Evolutionary conservation across 2,797 vertebrate species (phyloP), one percentile per base, ranked within the genome.

Genomic region (Coranthus polyacanthus): DNA sequence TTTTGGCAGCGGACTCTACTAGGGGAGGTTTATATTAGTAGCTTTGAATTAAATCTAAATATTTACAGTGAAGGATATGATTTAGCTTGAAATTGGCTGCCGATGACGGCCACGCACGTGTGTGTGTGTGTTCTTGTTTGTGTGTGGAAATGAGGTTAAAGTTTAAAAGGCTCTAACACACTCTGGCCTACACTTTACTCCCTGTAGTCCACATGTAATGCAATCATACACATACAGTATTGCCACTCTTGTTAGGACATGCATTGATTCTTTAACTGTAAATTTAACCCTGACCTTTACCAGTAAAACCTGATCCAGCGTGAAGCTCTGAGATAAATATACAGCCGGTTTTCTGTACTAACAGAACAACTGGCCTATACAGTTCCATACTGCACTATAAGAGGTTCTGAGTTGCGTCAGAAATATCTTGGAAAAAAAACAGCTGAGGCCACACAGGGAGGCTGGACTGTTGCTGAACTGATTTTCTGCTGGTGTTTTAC

Each of bases 31-130:
- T 84, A 60, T 70, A 68, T 71, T 68, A 75, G 68, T 45, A 63
- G 65, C 67, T 81, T 73, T 59, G 24, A 71, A 78, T 85, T 67
- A 72, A 85, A 84, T 75, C 52, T 53, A 87, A 87, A 92, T 79
- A 86, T 90, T 85, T 82, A 55, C 29, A 60, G 39, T 49, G 54
- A 60, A 18, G 64, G 66, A 51, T 88, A 82, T 63, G 59, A 87
- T 75, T 83, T 78, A 49, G 54, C 75, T 82, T 17, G 20, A 64
- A 68, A 87, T 46, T 52, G 18, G 42, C 54, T 15, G 2, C 24
- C 24, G 46, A 22, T 55, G 37, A 57, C 37, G 2, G 5, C 4
- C 12, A 5, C 12, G 46, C 16, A 15, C 62, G 11, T 1, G 16
- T 47, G 50, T 24, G 16, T 55, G 24, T 64, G 55, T 49, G 36